A percentile compares a stretch with the other conserved stretches of the same genome.
phyloP scores from a whole-genome alignment of 1,140 invertebrate species.

The Eueides isabella region DNA sequence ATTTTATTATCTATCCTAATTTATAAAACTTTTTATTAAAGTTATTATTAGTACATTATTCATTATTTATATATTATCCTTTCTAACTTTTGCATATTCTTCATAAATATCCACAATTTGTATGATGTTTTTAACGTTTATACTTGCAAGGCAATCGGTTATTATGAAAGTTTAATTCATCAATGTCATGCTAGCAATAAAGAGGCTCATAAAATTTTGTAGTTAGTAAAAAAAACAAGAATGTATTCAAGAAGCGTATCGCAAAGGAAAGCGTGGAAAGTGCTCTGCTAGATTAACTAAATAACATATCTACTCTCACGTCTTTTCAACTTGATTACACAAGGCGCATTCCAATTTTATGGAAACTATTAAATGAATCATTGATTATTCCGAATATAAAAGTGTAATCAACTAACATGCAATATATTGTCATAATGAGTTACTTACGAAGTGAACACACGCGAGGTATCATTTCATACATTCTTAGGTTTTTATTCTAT shows the following conservation, averaged over 20 bases:
- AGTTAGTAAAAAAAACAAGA: constrained; percentile 35
- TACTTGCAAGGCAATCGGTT: constrained; percentile 18
- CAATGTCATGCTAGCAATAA: constrained; percentile 43
- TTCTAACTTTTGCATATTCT: neutral
- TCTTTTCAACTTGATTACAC: constrained; percentile 47
- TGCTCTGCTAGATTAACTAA: constrained; percentile 49
- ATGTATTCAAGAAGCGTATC: constrained; percentile 52
- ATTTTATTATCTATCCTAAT: too few relatives aligned
- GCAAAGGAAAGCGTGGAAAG: constrained; percentile 60
- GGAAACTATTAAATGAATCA: constrained; percentile 66
- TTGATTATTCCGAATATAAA: constrained; percentile 72
- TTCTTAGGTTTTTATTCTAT: constrained; percentile 49
- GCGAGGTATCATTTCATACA: constrained; percentile 65
- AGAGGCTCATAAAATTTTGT: constrained; percentile 40
- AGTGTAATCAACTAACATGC: constrained; percentile 63
- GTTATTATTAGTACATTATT: neutral
- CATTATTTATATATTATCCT: neutral
- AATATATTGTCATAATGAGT: constrained; percentile 65
- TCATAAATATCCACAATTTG: neutral
- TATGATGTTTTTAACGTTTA: neutral
- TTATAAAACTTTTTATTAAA: too few relatives aligned
- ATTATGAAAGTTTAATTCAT: constrained; percentile 39
- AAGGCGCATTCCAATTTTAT: constrained; percentile 61
- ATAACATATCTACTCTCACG: constrained; percentile 58
- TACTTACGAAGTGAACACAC: constrained; percentile 67